Evolutionary conservation across 2,797 vertebrate genomes (phyloP), one percentile per base, ranked within the genome.

Genomic region (Melanotaenia maccullochi): DNA sequence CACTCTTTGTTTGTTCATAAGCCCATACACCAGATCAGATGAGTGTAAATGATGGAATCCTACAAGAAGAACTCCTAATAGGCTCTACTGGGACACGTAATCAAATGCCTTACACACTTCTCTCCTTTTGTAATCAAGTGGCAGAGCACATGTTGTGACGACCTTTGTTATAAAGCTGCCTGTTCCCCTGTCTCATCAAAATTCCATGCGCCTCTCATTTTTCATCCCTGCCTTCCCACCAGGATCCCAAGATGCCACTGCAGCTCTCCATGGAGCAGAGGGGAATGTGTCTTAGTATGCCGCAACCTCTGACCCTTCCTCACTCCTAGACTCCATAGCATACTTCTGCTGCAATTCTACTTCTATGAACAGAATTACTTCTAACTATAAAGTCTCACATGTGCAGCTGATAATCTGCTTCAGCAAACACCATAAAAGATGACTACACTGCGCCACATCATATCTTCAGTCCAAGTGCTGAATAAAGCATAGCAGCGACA

Each of bases 111-210:
- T 77, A 60, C 85, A 76, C 88, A 85, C 78, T 88, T 87, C 90
- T 84, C 89, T 85, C 86, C 73, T 86, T 90, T 90, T 87, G 87
- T 91, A 94, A 94, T 94, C 92, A 94, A 91, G 90, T 72, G 58
- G 83, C 82, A 11, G 74, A 84, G 89, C 70, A 47, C 88, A 82
- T 89, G 91, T 90, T 85, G 90, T 75, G 85, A 92, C 85, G 76
- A 93, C 90, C 91, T 93, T 93, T 93, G 90, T 93, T 92, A 75
- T 58, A 87, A 73, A 68, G 54, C 85, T 73, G 85, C 86, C 87
- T 84, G 84, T 66, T 90, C 92, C 89, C 89, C 84, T 73, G 52
- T 92, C 93, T 94, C 91, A 93, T 94, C 91, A 89, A 90, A 89
- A 94, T 94, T 93, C 92, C 84, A 64, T 74, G 79, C 85, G 81